These are phyloP conservation scores for Neocrepidodera transversa DNA, from an alignment of 2,888 invertebrate genomes.

Conservation along the genomic window DNA sequence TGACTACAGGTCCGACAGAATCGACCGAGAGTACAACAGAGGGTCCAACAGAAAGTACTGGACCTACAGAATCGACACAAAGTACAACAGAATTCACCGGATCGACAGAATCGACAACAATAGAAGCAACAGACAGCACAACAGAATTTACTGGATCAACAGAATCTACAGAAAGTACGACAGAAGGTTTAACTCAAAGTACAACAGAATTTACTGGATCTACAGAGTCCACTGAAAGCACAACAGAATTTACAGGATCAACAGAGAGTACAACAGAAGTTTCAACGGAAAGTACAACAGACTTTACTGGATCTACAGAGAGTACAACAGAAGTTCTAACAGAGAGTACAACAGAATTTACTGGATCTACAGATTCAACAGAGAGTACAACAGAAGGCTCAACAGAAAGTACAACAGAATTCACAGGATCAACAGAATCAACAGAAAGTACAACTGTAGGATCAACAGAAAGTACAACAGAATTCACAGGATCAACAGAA, in stretches of 20 bases:
- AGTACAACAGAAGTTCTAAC: constrained; percentile 3
- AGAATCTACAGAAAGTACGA: constrained; percentile 21
- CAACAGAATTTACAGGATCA: constrained; percentile 16
- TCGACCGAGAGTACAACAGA: constrained; percentile 19
- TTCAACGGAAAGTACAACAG: constrained; percentile 3
- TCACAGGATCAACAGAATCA: constrained; percentile 21
- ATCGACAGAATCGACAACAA: constrained; percentile 24
- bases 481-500: constrained; percentile 32
- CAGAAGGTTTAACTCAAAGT: constrained; percentile 20
- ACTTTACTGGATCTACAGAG: constrained; percentile 18
- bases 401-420: constrained; percentile 29
- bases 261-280: constrained; percentile 28
- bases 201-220: constrained; percentile 20
- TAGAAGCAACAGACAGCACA: constrained; percentile 30
- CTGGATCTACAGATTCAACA: constrained; percentile 36
- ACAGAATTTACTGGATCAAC: constrained; percentile 34
- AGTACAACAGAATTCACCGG: constrained; percentile 16
- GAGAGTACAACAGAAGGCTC: constrained; percentile 33
- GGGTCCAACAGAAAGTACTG: constrained; percentile 21
- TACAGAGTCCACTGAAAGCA: constrained; percentile 38
- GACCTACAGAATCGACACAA: constrained; percentile 16
- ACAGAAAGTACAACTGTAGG: constrained; percentile 34
- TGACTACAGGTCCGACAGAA: constrained; percentile 31
- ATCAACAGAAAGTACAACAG: constrained; percentile 32
- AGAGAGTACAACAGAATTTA: constrained; percentile 31